Percentiles rank a stretch among this genome's conserved stretches.
Evolutionary conservation across 2,888 invertebrate genomes (phyloP).

Genomic region (Agrenia bidenticulata): DNA sequence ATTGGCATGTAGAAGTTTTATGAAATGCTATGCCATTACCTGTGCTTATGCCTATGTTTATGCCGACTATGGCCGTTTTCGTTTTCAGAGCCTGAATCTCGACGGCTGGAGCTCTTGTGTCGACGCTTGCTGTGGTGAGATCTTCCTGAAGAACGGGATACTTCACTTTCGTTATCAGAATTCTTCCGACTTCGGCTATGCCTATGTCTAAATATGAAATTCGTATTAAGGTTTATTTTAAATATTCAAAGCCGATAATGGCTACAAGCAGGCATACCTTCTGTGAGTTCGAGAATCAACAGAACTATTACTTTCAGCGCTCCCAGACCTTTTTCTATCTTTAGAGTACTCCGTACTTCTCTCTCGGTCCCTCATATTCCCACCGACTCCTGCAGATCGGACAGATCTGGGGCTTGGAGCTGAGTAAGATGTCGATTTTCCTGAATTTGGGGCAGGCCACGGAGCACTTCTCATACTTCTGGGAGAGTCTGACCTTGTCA

Average conservation of each 20-base stretch:
- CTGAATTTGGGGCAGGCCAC: constrained; percentile 71
- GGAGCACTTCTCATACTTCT: constrained; percentile 81
- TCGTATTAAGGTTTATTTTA: too few relatives aligned
- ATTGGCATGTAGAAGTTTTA: not conserved
- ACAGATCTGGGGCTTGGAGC: constrained; percentile 80
- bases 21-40: constrained; percentile 32
- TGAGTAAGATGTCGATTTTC: constrained; percentile 63
- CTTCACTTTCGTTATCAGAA: constrained; percentile 87
- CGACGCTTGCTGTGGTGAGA: constrained; percentile 75
- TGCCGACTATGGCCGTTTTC: constrained; percentile 62
- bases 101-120: constrained; percentile 66
- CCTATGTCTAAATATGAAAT: constrained; percentile 63
- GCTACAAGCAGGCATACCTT: constrained; percentile 60
- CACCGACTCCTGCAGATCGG: constrained; percentile 64
- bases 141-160: constrained; percentile 79
- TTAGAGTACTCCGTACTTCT: constrained; percentile 41
- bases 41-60: constrained; percentile 54
- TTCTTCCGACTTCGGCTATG: constrained; percentile 74
- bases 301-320: constrained; percentile 86
- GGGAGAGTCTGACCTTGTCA: constrained; percentile 59
- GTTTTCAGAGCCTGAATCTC: constrained; percentile 70
- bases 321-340: constrained; percentile 61
- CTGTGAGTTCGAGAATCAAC: constrained; percentile 78
- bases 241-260: not conserved
- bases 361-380: constrained; percentile 31